Evolutionary conservation across 2,888 invertebrate species (phyloP).

Genomic region (Tolmerus cingulatus): DNA sequence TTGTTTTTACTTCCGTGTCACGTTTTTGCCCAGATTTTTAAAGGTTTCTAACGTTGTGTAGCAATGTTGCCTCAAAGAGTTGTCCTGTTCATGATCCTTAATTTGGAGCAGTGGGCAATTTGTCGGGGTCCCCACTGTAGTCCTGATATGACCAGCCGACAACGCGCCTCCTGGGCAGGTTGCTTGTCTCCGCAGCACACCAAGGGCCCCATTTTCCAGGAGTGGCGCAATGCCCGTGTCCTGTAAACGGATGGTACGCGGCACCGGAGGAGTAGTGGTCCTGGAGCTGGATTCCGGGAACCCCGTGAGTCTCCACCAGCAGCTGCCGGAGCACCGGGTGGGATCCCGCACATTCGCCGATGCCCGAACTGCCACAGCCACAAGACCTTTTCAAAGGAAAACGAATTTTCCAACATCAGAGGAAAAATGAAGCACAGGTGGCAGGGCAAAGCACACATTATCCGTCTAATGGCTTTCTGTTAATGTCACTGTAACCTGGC

Average conservation of each 20-base stretch:
- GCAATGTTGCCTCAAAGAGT: background rate
- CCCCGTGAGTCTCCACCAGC: background rate
- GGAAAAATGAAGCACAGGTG: slow-evolving; percentile 43
- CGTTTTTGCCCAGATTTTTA: background rate
- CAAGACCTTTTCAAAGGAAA: slow-evolving; percentile 19
- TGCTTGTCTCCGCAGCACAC: background rate
- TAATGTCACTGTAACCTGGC: slow-evolving; percentile 43
- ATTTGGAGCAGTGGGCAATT: background rate
- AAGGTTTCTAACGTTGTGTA: background rate
- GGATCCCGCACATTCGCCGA: background rate
- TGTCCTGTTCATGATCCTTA: background rate
- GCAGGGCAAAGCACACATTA: slow-evolving; percentile 38
- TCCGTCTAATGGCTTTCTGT: slow-evolving; percentile 44
- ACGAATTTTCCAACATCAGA: slow-evolving; percentile 40
- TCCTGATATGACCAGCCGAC: background rate
- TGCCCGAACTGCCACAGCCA: slow-evolving; percentile 11
- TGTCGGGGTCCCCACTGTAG: background rate
- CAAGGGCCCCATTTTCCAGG: background rate
- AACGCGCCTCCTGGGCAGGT: background rate
- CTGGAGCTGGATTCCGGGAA: background rate
- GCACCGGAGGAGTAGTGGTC: background rate
- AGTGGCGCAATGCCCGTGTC: background rate
- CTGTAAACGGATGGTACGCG: background rate
- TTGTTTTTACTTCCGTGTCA: background rate
- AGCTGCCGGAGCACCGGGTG: background rate